These are phyloP conservation scores for Xiphophorus birchmanni DNA, from an alignment of 2,797 vertebrate species.

Conservation along the genomic window DNA sequence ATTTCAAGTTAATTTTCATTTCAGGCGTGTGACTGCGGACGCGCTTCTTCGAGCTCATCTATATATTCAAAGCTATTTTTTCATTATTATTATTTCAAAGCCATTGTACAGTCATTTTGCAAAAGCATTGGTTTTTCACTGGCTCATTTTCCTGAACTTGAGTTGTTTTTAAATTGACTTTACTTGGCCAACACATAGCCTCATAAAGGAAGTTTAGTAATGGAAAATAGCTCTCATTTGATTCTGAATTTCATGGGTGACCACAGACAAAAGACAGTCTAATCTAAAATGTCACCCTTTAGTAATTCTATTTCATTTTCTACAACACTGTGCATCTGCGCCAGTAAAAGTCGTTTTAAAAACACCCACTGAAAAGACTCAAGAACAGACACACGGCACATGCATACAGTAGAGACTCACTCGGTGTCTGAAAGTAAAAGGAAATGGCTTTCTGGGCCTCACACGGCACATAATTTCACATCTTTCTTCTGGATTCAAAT, in stretches of 20 bases:
- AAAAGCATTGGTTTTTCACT: slow-evolving; percentile 67
- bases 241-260: slow-evolving; percentile 38
- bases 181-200: slow-evolving; percentile 58
- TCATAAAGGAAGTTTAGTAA: slow-evolving; percentile 48
- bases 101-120: slow-evolving; percentile 66
- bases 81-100: slow-evolving; percentile 66
- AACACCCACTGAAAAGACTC: slow-evolving; percentile 50
- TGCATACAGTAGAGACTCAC: slow-evolving; percentile 69
- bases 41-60: slow-evolving; percentile 59
- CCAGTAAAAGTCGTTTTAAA: slow-evolving; percentile 60
- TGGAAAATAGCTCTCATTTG: slow-evolving; percentile 25
- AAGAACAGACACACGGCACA: slow-evolving; percentile 68
- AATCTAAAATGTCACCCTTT: slow-evolving; percentile 20
- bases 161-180: slow-evolving; percentile 74
- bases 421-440: slow-evolving; percentile 49
- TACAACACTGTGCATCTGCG: slow-evolving; percentile 49
- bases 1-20: slow-evolving; percentile 9
- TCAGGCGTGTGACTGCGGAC: slow-evolving; percentile 54
- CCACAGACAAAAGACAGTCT: slow-evolving; percentile 27
- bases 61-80: slow-evolving; percentile 61
- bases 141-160: slow-evolving; percentile 40
- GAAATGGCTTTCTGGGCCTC: slow-evolving; percentile 31
- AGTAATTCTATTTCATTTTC: slow-evolving; percentile 37
- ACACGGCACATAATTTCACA: slow-evolving; percentile 8
- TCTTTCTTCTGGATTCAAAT: slow-evolving; percentile 30